Evolutionary conservation across 2,888 invertebrate genomes (phyloP), one percentile per base, ranked within the genome.

Genomic region (Rhimphoctona megacephalus): DNA sequence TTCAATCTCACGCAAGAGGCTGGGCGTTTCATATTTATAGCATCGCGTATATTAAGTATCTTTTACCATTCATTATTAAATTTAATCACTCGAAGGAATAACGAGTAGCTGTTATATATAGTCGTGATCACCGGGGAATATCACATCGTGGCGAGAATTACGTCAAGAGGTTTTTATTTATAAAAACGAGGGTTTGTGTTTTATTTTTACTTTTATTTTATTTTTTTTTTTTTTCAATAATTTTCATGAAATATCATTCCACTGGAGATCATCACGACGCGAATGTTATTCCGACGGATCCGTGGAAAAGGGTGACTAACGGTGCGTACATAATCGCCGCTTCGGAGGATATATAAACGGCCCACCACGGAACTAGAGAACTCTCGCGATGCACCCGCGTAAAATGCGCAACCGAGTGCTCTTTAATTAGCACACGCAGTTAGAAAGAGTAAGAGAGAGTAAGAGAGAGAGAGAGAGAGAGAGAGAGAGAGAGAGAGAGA

Each of bases 381-480:
- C 79, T 81, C 76, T 83, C 87, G 72, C 85, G 90, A 90, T 90
- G 88, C 91, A 91, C 88, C 89, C 90, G 90, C 90, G 91, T 89
- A 91, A 92, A 92, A 92, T 91, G 92, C 89, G 89, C 90, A 87
- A 88, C 89, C 90, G 89, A 92, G 90, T 89, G 91, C 92, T 92
- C 92, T 93, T 93, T 93, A 93, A 93, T 93, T 92, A 93, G 92
- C 92, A 91, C 90, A 90, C 88, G 85, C 85, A 72, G 49, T 87
- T 80, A 77, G 72, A 79, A 77, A 85, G 80, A 82, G 79, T 25
- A 67, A 88, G 77, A 61, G 54, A 36, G 66, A 77, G 81, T 69
- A 52, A 76, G 66, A 57, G 74, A 86, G 81, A 78, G 79, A 79
- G 79, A 82, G 74, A 64, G 64, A 54, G 69, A 77, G 74, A 64